These are phyloP conservation scores for Ageneiosus marmoratus DNA, from an alignment of 2,113 vertebrate species.

Conservation along the genomic window DNA sequence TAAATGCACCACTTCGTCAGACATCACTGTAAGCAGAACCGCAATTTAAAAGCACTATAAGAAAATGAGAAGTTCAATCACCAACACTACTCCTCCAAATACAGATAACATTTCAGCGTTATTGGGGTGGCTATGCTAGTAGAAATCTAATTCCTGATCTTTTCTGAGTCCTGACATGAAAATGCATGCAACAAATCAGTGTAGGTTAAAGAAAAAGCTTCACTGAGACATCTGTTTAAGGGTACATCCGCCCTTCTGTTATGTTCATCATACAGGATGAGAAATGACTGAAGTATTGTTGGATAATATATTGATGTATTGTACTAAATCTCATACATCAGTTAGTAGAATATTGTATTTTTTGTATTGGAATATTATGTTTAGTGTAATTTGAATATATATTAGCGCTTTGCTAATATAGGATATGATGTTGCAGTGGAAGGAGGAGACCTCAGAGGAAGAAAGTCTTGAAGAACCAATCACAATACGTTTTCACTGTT, in stretches of 20 bases:
- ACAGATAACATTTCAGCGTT: background rate
- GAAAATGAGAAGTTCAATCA: background rate
- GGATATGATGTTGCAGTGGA: too few relatives aligned
- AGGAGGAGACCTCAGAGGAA: too few relatives aligned
- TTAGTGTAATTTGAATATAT: too few relatives aligned
- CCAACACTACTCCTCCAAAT: background rate
- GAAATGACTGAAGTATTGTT: too few relatives aligned
- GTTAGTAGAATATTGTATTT: too few relatives aligned
- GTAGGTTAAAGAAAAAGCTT: background rate
- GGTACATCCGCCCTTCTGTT: background rate
- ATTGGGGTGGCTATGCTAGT: background rate
- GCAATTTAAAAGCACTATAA: background rate
- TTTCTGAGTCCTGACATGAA: background rate
- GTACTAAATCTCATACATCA: too few relatives aligned
- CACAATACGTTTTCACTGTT: too few relatives aligned
- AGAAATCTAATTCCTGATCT: slow-evolving; percentile 3
- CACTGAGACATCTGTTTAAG: background rate
- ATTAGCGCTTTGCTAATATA: too few relatives aligned
- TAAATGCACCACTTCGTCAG: background rate
- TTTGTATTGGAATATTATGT: too few relatives aligned
- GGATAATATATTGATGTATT: too few relatives aligned
- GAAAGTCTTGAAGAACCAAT: too few relatives aligned
- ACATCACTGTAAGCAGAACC: slow-evolving; percentile 13
- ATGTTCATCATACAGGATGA: background rate
- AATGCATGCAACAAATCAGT: slow-evolving; percentile 5